Evolutionary conservation across 2,113 vertebrate genomes (phyloP), one percentile per base, ranked within the genome.

Genomic region (Sinocyclocheilus anshuiensis): DNA sequence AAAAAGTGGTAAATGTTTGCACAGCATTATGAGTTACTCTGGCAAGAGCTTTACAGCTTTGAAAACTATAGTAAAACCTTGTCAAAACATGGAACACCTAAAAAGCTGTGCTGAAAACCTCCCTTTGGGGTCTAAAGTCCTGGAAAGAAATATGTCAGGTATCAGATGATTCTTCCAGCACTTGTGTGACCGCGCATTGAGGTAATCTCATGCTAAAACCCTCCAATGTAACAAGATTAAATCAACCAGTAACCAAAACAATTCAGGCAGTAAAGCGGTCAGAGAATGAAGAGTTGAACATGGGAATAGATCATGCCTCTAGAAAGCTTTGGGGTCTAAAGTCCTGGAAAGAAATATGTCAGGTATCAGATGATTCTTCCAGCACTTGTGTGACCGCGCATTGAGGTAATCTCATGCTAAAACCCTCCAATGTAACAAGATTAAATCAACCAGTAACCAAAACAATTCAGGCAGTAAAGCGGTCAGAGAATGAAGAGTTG

Each of bases 371-470:
- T 85, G 2, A 79, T 39, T 45, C 83, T 84, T 45, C 10, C 81
- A 39, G 26, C 50, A 63, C 69, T 86, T 55, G 4, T 50, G 77
- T 53, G 29, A 67, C 50, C 29, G 76, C 4, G 6, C 15, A 20
- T 9, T 13, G 48, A 69, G 18, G 63, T 85, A 90, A 89, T 89
- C 83, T 86, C 76, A 78, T 67, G 57, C 85, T 81, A 87, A 90
- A 22, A 77, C 81, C 79, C 67, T 84, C 71, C 82, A 0, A 33
- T 81, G 82, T 88, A 88, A 90, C 84, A 48, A 75, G 48, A 91
- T 90, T 89, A 84, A 87, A 86, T 84, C 84, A 87, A 59, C 77
- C 84, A 86, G 81, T 77, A 87, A 67, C 84, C 80, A 71, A 90
- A 89, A 89, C 80, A 89, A 26, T 26, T 26, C 26, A 26, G 26